phyloP scores from a whole-genome alignment of 2,113 vertebrate species.

The Naja naja region DNA sequence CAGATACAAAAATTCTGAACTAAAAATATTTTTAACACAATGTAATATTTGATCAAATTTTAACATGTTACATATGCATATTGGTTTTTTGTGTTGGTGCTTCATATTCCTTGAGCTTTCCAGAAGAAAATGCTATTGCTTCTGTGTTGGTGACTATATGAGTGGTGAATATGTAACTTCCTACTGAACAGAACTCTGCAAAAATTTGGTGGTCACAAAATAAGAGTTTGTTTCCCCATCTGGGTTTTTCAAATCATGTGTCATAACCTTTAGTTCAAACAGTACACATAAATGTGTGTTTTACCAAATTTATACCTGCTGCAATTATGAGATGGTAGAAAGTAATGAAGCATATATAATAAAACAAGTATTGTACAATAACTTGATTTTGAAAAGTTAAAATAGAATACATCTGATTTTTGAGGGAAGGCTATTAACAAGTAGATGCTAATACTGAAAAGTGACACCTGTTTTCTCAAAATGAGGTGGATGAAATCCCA shows the following conservation, averaged over 20 bases:
- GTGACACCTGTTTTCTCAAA: background rate
- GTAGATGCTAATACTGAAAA: background rate
- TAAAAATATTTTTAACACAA: background rate
- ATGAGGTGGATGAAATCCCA: background rate
- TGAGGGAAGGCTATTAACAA: background rate
- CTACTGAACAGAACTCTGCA: background rate
- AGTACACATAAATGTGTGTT: background rate
- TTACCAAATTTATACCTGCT: background rate
- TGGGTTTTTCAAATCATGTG: rapidly evolving
- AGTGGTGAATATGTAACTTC: background rate
- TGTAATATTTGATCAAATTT: background rate
- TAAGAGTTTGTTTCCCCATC: background rate
- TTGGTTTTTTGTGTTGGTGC: background rate
- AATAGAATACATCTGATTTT: background rate
- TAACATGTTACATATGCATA: background rate
- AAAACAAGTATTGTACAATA: background rate
- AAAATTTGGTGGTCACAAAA: background rate
- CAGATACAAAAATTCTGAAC: background rate
- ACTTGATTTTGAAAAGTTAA: background rate
- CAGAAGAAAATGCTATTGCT: background rate
- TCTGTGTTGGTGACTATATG: background rate
- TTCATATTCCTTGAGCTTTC: background rate
- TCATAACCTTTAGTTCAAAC: too few relatives aligned
- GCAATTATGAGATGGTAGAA: background rate
- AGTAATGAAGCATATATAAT: background rate